Base-by-base conservation (phyloP, 2,113 vertebrate species). In the Aspiorhynchus laticeps region DNA sequence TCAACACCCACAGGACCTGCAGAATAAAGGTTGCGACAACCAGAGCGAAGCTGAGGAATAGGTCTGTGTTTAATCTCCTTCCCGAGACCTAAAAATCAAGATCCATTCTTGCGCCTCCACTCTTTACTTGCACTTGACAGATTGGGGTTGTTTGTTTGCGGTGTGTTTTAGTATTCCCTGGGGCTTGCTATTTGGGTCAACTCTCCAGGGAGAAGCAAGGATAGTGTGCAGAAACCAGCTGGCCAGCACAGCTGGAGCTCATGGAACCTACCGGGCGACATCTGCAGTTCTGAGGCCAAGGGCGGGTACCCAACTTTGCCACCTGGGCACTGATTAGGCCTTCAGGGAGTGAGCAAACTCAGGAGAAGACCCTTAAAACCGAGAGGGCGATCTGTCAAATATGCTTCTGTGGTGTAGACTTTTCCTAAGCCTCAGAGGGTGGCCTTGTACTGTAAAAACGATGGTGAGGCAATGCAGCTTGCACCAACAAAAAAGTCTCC, bases 181-280 rank as follows among this genome's bases (percentile, higher is more conserved):
- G 73, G 80, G 87, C 67, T 17, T 31, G 10, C 33, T 43, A 84
- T 86, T 56, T 86, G 88, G 90, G 88, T 85, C 88, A 85, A 69
- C 19, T 33, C 80, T 86, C 80, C 36, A 46, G 86, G 59, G 86
- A 90, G 46, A 53, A 43, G 69, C 38, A 53, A 24, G 73, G 77
- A 67, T 81, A 56, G 84, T 69, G 74, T 33, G 77, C 36, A 36
- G 36, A 41, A 76, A 83, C 77, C 88, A 88, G 88, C 84, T 88
- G 88, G 88, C 56, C 75, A 12, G 80, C 80, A 88, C 90, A 91
- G 85, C 90, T 90, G 90, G 88, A 76, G 86, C 53, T 67, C 41
- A 83, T 61, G 46, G 86, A 63, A 71, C 51, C 74, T 75, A 81
- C 74, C 53, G 26, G 76, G 77, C 82, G 84, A 86, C 86, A 89